Evolutionary conservation across 2,113 vertebrate species (phyloP), one percentile per base, ranked within the genome.

Genomic region (Ardeotis arabs): DNA sequence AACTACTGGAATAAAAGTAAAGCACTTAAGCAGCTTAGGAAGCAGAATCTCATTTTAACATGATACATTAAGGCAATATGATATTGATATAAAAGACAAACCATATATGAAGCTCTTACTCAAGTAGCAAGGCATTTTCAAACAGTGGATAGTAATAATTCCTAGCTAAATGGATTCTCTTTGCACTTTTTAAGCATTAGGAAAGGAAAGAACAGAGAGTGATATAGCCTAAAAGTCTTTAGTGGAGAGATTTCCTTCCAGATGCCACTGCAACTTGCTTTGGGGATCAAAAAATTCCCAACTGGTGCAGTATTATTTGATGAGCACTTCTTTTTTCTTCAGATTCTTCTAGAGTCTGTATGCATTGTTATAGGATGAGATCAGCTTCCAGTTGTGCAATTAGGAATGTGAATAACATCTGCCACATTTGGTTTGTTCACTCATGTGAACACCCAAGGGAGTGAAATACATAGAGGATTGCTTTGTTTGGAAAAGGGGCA

Each of bases 391-490:
- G 88, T 95, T 95, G 93, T 96, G 83, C 68, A 97, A 92, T 93
- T 94, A 94, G 60, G 82, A 96, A 95, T 96, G 96, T 93, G 87
- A 92, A 84, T 89, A 97, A 95, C 93, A 95, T 97, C 96, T 96
- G 93, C 49, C 81, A 82, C 91, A 89, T 75, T 95, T 96, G 89
- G 19, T 87, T 95, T 95, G 21, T 87, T 97, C 91, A 75, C 69
- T 96, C 90, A 90, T 94, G 23, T 90, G 94, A 92, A 77, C 24
- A 59, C 78, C 75, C 87, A 1, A 90, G 90, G 76, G 90, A 94
- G 5, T 77, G 68, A 93, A 95, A 80, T 77, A 37, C 44, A 33
- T 44, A 77, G 64, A 84, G 12, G 20, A 86, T 39, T 55, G 29
- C 52, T 95, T 86, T 96, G 63, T 88, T 92, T 94, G 63, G 85